Conservation (phyloP, 2,888 invertebrate species). For the Ischnus inquisitorius region DNA sequence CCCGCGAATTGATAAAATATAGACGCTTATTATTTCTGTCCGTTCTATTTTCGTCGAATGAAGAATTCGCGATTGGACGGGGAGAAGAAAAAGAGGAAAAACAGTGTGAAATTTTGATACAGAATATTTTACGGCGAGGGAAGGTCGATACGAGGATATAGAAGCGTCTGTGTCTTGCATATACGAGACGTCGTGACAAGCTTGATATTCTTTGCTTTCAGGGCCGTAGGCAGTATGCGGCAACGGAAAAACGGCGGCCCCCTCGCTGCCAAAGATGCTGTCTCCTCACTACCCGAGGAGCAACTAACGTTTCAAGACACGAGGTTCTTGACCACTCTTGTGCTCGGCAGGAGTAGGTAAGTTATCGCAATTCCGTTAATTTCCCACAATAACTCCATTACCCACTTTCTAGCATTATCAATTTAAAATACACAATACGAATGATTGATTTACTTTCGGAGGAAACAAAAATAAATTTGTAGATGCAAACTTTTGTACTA, state of each 20-base stretch:
- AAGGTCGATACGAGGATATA: not conserved
- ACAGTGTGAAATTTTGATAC: conserved; percentile 2
- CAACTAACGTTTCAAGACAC: conserved; percentile 83
- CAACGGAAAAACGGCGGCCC: conserved; percentile 79
- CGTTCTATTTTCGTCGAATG: conserved; percentile 6
- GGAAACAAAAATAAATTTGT: too few species aligned
- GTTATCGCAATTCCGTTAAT: conserved; percentile 54
- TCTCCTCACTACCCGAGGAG: conserved; percentile 76
- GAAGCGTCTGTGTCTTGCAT: conserved; percentile 18
- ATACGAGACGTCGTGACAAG: conserved; percentile 64
- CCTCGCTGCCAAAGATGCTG: conserved; percentile 76
- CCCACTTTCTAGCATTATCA: too few species aligned
- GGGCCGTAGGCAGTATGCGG: conserved; percentile 81
- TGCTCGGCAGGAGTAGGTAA: conserved; percentile 83
- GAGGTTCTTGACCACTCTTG: conserved; percentile 82
- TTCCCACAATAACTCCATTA: too few species aligned
- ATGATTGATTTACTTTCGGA: too few species aligned
- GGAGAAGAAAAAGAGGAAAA: conserved; percentile 1
- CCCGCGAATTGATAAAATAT: conserved; percentile 32
- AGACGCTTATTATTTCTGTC: conserved; percentile 9
- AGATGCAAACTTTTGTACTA: too few species aligned
- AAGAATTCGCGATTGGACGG: not conserved
- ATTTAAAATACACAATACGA: too few species aligned
- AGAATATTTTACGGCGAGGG: not conserved
- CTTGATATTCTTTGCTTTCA: conserved; percentile 72